Evolutionary conservation across 2,888 invertebrate species (phyloP).

Genomic region (Molorchus minor): DNA sequence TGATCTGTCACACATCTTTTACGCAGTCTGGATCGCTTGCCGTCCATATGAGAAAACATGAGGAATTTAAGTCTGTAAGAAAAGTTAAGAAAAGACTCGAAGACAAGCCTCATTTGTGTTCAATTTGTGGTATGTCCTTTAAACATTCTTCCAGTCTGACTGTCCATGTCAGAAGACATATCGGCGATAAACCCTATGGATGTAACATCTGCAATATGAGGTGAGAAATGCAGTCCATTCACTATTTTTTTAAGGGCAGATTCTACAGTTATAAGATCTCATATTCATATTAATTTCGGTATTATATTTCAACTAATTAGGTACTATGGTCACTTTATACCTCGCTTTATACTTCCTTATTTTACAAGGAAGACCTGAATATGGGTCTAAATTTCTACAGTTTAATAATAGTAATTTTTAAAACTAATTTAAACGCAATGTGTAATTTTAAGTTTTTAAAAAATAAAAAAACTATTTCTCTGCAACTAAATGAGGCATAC

Average conservation of each 20-base stretch:
- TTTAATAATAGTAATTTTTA: too few relatives aligned
- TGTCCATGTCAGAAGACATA: slow-evolving; percentile 51
- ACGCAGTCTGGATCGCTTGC: slow-evolving; percentile 50
- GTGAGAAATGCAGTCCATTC: slow-evolving; percentile 33
- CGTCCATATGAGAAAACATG: slow-evolving; percentile 45
- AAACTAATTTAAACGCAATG: too few relatives aligned
- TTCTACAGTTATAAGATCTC: neutral
- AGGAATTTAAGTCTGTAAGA: slow-evolving; percentile 31
- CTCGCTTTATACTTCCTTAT: too few relatives aligned
- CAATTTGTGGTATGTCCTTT: slow-evolving; percentile 54
- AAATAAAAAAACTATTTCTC: too few relatives aligned
- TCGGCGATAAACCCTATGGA: slow-evolving; percentile 49
- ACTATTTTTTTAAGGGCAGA: neutral
- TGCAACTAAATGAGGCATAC: too few relatives aligned
- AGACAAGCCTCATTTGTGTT: slow-evolving; percentile 48
- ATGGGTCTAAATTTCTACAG: too few relatives aligned
- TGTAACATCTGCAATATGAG: slow-evolving; percentile 50
- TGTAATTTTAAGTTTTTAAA: neutral
- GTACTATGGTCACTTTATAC: too few relatives aligned
- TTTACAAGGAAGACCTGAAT: too few relatives aligned
- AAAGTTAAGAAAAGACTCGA: slow-evolving; percentile 27
- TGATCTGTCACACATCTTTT: slow-evolving; percentile 45
- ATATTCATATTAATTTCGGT: too few relatives aligned
- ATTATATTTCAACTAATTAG: too few relatives aligned
- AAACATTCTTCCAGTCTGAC: slow-evolving; percentile 51